Conservation (phyloP, 23 tunicate genomes). For the Corella eumyota region DNA sequence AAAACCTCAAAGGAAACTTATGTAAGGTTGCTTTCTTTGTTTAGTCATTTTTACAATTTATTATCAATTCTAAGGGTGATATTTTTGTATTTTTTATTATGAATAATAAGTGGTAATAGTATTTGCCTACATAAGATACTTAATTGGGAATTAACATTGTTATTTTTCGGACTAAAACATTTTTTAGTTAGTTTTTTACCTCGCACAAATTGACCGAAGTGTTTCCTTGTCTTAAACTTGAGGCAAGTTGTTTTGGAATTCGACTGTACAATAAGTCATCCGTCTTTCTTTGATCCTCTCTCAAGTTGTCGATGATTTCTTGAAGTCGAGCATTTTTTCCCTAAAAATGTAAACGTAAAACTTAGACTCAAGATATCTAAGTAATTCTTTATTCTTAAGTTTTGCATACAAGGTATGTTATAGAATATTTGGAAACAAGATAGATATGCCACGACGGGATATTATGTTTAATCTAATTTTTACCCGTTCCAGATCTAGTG, state of each 20-base stretch:
- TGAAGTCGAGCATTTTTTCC: constrained; percentile 23
- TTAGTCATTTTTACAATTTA: neutral
- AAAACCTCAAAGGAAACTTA: no score
- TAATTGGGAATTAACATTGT: no score
- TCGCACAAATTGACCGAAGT: constrained; percentile 32
- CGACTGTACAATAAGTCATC: constrained; percentile 28
- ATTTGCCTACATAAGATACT: no score
- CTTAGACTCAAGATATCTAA: no score
- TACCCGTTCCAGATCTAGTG: constrained; percentile 39
- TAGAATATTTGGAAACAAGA: no score
- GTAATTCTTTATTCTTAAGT: no score
- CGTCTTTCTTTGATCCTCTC: constrained; percentile 2
- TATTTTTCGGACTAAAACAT: no score
- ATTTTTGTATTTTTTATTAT: neutral
- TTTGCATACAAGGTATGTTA: no score
- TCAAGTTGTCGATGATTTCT: constrained; percentile 23
- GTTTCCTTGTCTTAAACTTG: constrained; percentile 24
- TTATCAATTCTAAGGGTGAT: neutral
- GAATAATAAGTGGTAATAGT: no score
- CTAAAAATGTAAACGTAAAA: neutral
- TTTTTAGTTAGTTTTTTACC: neutral
- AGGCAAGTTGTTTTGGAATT: constrained; percentile 21
- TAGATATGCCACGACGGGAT: no score
- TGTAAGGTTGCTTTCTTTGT: neutral
- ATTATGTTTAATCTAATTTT: no score